Base-by-base conservation (phyloP, 2,113 vertebrate genomes). In the Barnardius zonarius region DNA sequence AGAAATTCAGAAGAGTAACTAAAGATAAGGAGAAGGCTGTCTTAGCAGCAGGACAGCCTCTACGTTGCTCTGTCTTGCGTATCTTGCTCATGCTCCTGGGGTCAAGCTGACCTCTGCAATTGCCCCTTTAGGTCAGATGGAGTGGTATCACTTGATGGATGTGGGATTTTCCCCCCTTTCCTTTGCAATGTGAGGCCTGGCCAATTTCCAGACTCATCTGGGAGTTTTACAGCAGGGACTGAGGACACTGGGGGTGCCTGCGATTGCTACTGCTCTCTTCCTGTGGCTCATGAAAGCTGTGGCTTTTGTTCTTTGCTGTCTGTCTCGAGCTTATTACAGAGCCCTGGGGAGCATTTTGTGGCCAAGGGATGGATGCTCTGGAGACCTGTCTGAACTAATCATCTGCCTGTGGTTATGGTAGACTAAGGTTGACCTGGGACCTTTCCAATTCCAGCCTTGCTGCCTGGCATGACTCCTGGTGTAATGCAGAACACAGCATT, bases 221-320 rank as follows among this genome's bases (percentile, higher is more conserved):
- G 17, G 66, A 72, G 39, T 82, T 92, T 95, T 95, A 92, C 69
- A 68, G 73, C 12, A 5, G 74, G 43, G 51, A 72, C 43, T n/a
- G 77, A 75, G 69, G 83, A 84, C 51, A 16, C 27, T 72, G 27
- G 10, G 13, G 10, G 20, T 91, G 80, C 14, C 61, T 75, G 61
- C 4, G 2, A 61, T 68, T 81, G 76, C 69, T 72, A 17, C 74
- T 39, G 33, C 39, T 88, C 16, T 49, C 41, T 94, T 93, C 76
- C 88, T 76, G 66, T 49, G 72, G 54, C 41, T 90, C 37, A 44
- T 17, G 73, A 93, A 93, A 92, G n/a, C 79, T 69, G 63, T 59
- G 43, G 35, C 61, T 94, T 94, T 94, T 95, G n/a, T 84, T 93
- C 76, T 74, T 89, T 88, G 80, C 43, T 88, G 55, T 75, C 84